Percentiles rank a stretch among this genome's conserved stretches.
These are phyloP conservation scores for Procambarus virginalis DNA, from an alignment of 1,140 invertebrate genomes.

Conservation along the genomic window DNA sequence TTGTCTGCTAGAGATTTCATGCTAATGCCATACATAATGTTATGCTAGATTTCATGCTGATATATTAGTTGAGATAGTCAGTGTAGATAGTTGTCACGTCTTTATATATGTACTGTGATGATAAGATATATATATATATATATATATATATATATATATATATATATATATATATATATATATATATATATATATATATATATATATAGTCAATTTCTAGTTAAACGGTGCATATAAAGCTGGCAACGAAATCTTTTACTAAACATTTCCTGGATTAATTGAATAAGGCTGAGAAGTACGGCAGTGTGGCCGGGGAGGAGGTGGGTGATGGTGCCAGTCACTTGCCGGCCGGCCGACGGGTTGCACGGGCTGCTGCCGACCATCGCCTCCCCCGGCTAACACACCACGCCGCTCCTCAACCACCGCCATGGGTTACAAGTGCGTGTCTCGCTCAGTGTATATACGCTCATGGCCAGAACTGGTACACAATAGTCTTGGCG, in stretches of 20 bases:
- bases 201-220: not conserved
- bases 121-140: not conserved
- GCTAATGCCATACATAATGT: too few species aligned
- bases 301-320: not conserved
- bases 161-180: constrained; percentile 5
- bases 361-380: not conserved
- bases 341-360: not conserved
- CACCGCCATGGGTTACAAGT: not conserved
- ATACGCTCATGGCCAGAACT: too few species aligned
- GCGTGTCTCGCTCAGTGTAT: not conserved
- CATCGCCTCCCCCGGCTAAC: not conserved
- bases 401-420: not conserved
- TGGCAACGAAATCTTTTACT: too few species aligned
- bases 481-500: too few species aligned
- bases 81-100: not conserved
- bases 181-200: constrained; percentile 5
- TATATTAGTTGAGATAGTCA: too few species aligned
- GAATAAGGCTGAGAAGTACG: not conserved
- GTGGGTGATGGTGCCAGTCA: not conserved
- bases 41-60: too few species aligned
- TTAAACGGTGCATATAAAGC: too few species aligned
- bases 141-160: constrained; percentile 5
- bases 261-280: too few species aligned
- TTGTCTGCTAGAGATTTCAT: too few species aligned
- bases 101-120: not conserved